Base-by-base conservation (phyloP, 1,140 invertebrate species). In the Lepidurus packardi region DNA sequence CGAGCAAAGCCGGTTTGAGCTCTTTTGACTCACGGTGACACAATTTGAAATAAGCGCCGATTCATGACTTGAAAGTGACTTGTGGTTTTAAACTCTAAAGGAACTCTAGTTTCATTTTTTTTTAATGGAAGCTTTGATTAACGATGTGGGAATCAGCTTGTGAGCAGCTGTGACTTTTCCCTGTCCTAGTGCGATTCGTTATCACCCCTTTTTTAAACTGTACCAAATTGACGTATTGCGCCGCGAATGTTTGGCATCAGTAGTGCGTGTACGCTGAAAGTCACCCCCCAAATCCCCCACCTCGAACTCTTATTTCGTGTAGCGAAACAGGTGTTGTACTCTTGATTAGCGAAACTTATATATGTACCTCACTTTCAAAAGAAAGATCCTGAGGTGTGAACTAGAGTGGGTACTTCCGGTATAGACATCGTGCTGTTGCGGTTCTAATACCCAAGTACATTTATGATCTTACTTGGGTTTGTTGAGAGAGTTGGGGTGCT, bases 101-200 rank as follows among this genome's bases (percentile, higher is more conserved):
- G 53, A 65, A 9, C 53, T 65, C 21, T 65, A 65, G 53, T 11
- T 65, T 65, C 53, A 65, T 11, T 9, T 65, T 47, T 47, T 0
- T 0, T 0, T 21, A 65, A 65, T n/a, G 7, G 13, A 34, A n/a
- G 6, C 53, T 11, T 65, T 65, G 53, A 65, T 65, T 65, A 65
- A 65, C 53, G 53, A 65, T 65, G 16, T 21, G 16, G 13, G 7
- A n/a, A 16, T 65, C 53, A 65, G 21, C 53, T 21, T 7, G 53
- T 21, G 21, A 13, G 53, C 53, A 65, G 53, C 53, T 65, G 53
- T 16, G n/a, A 65, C 53, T 65, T 65, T 65, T 65, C 53, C 53
- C 53, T 65, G 13, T 16, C 53, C 21, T 65, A 7, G 6, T 9
- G 16, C 8, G 13, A 65, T 7, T 21, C 13, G 8, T 65, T 7